phyloP scores from a whole-genome alignment of 2,888 invertebrate species.

The Leptopilina drosophilae region DNA sequence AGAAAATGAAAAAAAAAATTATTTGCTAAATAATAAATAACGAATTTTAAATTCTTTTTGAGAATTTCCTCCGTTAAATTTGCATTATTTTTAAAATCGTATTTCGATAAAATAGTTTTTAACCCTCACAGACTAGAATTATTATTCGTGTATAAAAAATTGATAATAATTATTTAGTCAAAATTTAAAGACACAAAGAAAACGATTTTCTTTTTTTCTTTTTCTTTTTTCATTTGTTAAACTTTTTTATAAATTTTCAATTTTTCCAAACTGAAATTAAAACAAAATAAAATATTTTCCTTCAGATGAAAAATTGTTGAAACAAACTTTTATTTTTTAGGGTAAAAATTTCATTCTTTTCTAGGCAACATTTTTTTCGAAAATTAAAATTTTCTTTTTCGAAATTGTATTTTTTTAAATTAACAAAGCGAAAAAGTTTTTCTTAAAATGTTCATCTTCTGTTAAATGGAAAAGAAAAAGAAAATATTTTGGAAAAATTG shows the following conservation, averaged over 20 bases:
- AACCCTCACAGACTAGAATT: slow-evolving; percentile 56
- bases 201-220: slow-evolving; percentile 8
- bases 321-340: too few species aligned
- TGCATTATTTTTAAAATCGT: neutral
- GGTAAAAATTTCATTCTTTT: neutral
- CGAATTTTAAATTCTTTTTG: neutral
- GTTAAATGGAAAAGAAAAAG: too few species aligned
- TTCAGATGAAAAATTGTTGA: too few species aligned
- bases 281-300: neutral
- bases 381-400: neutral
- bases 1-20: too few species aligned
- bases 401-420: too few species aligned
- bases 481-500: neutral
- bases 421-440: too few species aligned
- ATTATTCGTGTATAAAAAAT: slow-evolving; percentile 49
- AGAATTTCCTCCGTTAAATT: slow-evolving; percentile 28
- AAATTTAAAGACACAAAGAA: slow-evolving; percentile 58
- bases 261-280: neutral
- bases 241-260: neutral
- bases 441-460: too few species aligned
- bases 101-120: neutral
- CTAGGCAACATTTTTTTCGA: neutral
- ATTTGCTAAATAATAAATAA: neutral
- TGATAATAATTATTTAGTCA: slow-evolving; percentile 59
- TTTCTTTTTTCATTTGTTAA: neutral